A percentile compares a stretch with the other conserved stretches of the same genome.
phyloP scores from a whole-genome alignment of 2,888 invertebrate genomes.

The Catocala sponsa region DNA sequence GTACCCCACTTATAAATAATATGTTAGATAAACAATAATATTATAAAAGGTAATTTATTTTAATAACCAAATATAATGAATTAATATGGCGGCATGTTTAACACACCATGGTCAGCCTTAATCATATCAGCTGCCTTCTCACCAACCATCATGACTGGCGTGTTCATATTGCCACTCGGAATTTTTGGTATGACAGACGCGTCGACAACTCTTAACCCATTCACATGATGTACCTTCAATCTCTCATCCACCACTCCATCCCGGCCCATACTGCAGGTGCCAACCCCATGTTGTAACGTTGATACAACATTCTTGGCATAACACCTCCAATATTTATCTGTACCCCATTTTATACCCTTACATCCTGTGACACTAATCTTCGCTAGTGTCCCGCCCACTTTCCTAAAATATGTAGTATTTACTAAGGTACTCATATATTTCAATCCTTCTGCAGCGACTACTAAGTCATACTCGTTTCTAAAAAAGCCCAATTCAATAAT shows the following conservation, averaged over 20 bases:
- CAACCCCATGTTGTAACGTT: slow-evolving; percentile 89
- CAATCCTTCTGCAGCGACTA: slow-evolving; percentile 59
- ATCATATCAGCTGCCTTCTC: slow-evolving; percentile 81
- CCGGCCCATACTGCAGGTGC: slow-evolving; percentile 77
- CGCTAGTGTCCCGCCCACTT: slow-evolving; percentile 60
- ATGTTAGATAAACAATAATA: too few species aligned
- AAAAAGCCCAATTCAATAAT: slow-evolving; percentile 71
- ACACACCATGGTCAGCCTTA: slow-evolving; percentile 60
- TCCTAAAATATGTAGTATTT: slow-evolving; percentile 67
- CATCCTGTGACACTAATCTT: slow-evolving; percentile 84
- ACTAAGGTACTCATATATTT: slow-evolving; percentile 64
- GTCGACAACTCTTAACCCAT: slow-evolving; percentile 71
- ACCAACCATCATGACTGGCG: slow-evolving; percentile 80
- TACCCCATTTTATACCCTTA: slow-evolving; percentile 75
- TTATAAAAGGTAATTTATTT: too few species aligned
- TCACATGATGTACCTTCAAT: slow-evolving; percentile 68
- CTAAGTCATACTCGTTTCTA: slow-evolving; percentile 64
- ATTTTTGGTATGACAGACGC: slow-evolving; percentile 77
- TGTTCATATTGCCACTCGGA: slow-evolving; percentile 77
- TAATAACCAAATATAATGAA: too few species aligned
- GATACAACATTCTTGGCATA: slow-evolving; percentile 85
- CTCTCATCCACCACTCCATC: slow-evolving; percentile 74
- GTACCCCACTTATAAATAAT: too few species aligned
- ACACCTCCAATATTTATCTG: slow-evolving; percentile 90
- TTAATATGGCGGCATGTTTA: neutral